Evolutionary conservation across 2,113 vertebrate species (phyloP).

Genomic region (Junco hyemalis): DNA sequence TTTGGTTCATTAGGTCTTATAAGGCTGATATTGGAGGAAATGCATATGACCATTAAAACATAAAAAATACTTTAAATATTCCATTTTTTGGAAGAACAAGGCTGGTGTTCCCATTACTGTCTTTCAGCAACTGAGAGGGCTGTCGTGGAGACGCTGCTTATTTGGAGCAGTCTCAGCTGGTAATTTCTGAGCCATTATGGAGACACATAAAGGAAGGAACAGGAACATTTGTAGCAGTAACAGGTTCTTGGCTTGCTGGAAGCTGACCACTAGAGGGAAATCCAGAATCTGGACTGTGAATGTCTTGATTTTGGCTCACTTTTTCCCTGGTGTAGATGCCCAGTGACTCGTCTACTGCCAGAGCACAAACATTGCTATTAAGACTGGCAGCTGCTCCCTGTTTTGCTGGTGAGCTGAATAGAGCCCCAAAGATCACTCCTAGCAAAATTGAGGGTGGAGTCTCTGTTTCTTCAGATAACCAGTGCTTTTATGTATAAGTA

Average conservation of each 20-base stretch:
- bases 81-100: not conserved
- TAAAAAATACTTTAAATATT: not conserved
- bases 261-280: conserved; percentile 27
- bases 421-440: not conserved
- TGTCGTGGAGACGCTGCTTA: not conserved
- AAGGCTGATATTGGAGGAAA: not conserved
- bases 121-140: not conserved
- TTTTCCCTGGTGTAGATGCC: not conserved
- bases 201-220: not conserved
- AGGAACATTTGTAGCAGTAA: not conserved
- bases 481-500: not conserved
- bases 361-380: not conserved
- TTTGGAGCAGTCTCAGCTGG: not conserved
- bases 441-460: not conserved
- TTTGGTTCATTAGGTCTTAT: not conserved
- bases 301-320: not conserved
- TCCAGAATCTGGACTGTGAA: not conserved
- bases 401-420: not conserved
- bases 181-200: not conserved
- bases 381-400: not conserved
- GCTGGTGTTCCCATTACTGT: not conserved
- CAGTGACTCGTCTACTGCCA: not conserved
- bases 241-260: not conserved
- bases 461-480: not conserved
- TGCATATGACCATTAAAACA: not conserved